Conservation (phyloP, 2,113 vertebrate species). For the Alosa alosa region DNA sequence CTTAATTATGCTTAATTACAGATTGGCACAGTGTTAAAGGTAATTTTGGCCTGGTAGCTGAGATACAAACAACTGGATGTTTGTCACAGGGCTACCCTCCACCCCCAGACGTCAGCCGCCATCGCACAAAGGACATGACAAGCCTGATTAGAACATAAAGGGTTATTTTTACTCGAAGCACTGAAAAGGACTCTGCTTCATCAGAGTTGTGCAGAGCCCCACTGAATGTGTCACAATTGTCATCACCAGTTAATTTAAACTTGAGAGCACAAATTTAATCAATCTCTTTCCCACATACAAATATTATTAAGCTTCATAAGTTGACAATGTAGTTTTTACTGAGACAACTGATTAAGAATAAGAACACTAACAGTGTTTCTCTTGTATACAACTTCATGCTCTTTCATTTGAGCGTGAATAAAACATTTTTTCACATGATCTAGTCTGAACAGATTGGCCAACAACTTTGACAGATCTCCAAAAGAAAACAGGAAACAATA, state of each 20-base stretch:
- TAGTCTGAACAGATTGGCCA: background rate
- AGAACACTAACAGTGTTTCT: background rate
- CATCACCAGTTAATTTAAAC: background rate
- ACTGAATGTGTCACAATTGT: background rate
- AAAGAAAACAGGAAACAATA: background rate
- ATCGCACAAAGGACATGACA: slow-evolving; percentile 9
- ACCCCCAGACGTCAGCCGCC: background rate
- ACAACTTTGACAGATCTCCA: background rate
- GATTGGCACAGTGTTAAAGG: background rate
- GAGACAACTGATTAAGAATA: background rate
- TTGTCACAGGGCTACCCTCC: background rate
- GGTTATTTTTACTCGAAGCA: background rate
- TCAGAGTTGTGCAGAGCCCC: background rate
- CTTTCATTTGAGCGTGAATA: background rate
- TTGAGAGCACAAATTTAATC: background rate
- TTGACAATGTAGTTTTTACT: background rate
- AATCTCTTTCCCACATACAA: background rate
- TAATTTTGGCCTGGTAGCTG: background rate
- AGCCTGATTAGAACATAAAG: background rate
- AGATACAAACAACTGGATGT: background rate
- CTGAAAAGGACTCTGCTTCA: background rate
- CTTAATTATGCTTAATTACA: background rate
- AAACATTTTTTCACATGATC: background rate
- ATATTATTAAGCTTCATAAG: background rate
- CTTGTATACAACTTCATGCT: background rate